phyloP scores from a whole-genome alignment of 1,140 invertebrate genomes.

The Brachionus paranguensis region DNA sequence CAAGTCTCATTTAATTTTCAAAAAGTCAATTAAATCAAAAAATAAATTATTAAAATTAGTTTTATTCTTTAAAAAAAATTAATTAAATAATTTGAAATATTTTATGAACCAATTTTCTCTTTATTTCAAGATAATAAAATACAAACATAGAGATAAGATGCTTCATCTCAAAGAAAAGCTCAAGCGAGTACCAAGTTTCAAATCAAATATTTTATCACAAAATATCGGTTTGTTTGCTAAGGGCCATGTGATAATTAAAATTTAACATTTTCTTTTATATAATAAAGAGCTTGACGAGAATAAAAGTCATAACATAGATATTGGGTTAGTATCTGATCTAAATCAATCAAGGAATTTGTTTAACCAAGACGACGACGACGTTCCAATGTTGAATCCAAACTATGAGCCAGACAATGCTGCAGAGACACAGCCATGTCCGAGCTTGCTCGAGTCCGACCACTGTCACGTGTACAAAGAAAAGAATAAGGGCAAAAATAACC shows the following conservation, averaged over 20 bases:
- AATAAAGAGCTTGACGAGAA: neutral
- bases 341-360: neutral
- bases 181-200: neutral
- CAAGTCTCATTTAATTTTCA: no score
- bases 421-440: neutral
- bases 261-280: slow-evolving; percentile 14
- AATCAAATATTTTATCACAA: neutral
- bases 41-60: slow-evolving; percentile 17
- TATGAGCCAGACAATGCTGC: neutral
- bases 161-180: neutral
- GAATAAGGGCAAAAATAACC: neutral
- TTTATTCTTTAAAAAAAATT: no score
- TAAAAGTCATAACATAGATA: neutral
- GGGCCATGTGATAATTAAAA: neutral
- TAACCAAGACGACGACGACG: neutral
- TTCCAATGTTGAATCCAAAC: slow-evolving; percentile 29
- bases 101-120: neutral
- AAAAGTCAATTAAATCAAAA: neutral
- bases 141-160: slow-evolving; percentile 14
- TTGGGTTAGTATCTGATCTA: slow-evolving; percentile 9
- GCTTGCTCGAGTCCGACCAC: slow-evolving; percentile 10
- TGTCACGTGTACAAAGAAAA: neutral
- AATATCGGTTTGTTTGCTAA: neutral
- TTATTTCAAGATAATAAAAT: neutral
- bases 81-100: slow-evolving; percentile 19